Evolutionary conservation across 2,888 invertebrate species (phyloP), one percentile per base, ranked within the genome.

Genomic region (Ennomos fuscantarius): DNA sequence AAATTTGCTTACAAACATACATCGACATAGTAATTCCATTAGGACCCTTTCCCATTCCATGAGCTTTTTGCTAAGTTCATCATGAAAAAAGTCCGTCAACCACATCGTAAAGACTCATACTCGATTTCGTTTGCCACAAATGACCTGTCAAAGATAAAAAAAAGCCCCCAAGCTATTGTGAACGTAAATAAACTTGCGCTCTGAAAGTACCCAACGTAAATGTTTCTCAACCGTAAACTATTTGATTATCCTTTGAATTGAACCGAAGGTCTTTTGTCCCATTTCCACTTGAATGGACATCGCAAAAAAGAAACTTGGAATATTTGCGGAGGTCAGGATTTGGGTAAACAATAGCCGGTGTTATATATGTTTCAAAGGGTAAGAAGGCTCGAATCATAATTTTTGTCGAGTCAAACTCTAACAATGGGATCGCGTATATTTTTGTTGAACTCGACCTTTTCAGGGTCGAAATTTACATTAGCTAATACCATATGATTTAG

Each of bases 181-280:
- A 72, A 73, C 69, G 71, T 72, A 78, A 76, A 79, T 77, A 78
- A 80, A 73, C 72, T 69, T 66, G 70, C 63, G 56, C 62, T 68
- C 67, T 63, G 70, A 73, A 76, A 70, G 74, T 72, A 75, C 73
- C 67, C 69, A 74, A 76, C 73, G 72, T 71, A 75, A 78, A 79
- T 74, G 73, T 74, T 76, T 73, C 70, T 69, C 74, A 72, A 80
- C 79, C 82, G 79, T 80, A 76, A 81, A 81, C 81, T 82, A 84
- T 84, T 82, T 82, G 83, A 84, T 84, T 84, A 84, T 84, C 82
- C 83, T 78, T 79, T 75, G 80, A 80, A 84, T 82, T 76, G 79
- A 78, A 76, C 74, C 73, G 70, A 76, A 80, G 75, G 78, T 71
- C 73, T 72, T 76, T 72, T 73, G 76, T 76, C 79, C 83, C 71